A percentile compares a stretch with the other conserved stretches of the same genome.
Conservation (phyloP, 2,888 invertebrate species). For the Caenorhabditis sp. region DNA sequence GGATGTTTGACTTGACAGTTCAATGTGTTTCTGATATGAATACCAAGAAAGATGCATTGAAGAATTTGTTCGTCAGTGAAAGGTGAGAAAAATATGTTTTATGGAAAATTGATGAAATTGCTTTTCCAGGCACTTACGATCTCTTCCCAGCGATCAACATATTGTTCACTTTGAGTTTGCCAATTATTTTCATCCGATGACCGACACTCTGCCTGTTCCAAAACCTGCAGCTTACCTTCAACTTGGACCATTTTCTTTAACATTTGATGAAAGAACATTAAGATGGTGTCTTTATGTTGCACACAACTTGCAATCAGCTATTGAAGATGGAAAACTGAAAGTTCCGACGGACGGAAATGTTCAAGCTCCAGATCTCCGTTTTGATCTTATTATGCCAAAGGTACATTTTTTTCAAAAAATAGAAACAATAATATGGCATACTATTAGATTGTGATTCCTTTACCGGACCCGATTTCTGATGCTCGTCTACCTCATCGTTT, state of each 20-base stretch:
- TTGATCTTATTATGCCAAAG: slow-evolving; percentile 92
- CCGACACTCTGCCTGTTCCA: slow-evolving; percentile 77
- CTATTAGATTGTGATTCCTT: slow-evolving; percentile 30
- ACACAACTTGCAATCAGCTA: slow-evolving; percentile 82
- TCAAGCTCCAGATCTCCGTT: slow-evolving; percentile 80
- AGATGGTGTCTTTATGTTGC: slow-evolving; percentile 93
- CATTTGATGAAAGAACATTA: slow-evolving; percentile 86
- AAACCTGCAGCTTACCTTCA: slow-evolving; percentile 90
- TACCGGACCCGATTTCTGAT: slow-evolving; percentile 31
- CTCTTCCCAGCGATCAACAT: slow-evolving; percentile 86
- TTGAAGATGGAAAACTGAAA: slow-evolving; percentile 34
- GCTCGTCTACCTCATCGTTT: slow-evolving; percentile 34
- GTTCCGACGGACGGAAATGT: slow-evolving; percentile 57
- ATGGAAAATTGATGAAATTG: too few relatives aligned
- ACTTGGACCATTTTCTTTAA: slow-evolving; percentile 86
- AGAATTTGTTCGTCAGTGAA: slow-evolving; percentile 74
- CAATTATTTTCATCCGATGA: slow-evolving; percentile 88
- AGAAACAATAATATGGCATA: not conserved
- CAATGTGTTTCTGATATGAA: slow-evolving; percentile 82
- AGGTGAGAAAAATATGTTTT: slow-evolving; percentile 74
- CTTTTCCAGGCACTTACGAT: slow-evolving; percentile 25
- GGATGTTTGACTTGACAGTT: slow-evolving; percentile 74
- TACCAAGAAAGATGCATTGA: slow-evolving; percentile 82
- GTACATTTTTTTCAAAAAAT: slow-evolving; percentile 73
- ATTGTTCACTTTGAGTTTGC: slow-evolving; percentile 94